These are phyloP conservation scores for Parnassius smintheus DNA, from an alignment of 2,888 invertebrate species.

Conservation along the genomic window DNA sequence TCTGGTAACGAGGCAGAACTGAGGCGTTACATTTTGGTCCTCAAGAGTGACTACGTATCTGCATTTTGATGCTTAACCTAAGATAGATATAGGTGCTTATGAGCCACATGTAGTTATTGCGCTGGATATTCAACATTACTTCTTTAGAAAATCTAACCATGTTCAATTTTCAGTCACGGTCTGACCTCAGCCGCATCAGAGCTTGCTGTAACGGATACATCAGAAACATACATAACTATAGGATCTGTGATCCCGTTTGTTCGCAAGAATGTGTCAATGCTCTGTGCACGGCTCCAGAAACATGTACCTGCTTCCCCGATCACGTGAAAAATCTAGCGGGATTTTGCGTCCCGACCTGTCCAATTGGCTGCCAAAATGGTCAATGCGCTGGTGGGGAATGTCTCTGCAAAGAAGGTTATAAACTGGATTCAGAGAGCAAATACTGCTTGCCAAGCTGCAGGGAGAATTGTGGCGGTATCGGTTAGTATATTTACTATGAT, in stretches of 20 bases:
- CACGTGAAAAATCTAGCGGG: slow-evolving; percentile 78
- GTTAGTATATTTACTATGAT: slow-evolving; percentile 38
- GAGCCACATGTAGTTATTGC: no score
- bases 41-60: no score
- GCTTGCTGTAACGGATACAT: slow-evolving; percentile 88
- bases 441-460: slow-evolving; percentile 83
- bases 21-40: no score
- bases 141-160: no score
- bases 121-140: no score
- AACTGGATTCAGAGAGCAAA: slow-evolving; percentile 76
- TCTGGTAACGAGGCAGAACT: no score
- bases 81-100: no score
- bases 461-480: slow-evolving; percentile 73
- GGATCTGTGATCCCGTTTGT: slow-evolving; percentile 83
- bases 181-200: slow-evolving; percentile 83
- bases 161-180: slow-evolving; percentile 67
- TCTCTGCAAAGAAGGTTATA: slow-evolving; percentile 82
- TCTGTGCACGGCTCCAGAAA: slow-evolving; percentile 83
- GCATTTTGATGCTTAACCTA: no score
- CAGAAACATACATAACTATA: slow-evolving; percentile 79
- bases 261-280: slow-evolving; percentile 82
- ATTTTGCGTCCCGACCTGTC: slow-evolving; percentile 84
- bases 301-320: slow-evolving; percentile 83
- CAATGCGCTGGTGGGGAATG: slow-evolving; percentile 83
- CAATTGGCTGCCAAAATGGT: slow-evolving; percentile 85